These are phyloP conservation scores for Struthidea cinerea DNA, from an alignment of 2,113 vertebrate genomes.

Conservation along the genomic window DNA sequence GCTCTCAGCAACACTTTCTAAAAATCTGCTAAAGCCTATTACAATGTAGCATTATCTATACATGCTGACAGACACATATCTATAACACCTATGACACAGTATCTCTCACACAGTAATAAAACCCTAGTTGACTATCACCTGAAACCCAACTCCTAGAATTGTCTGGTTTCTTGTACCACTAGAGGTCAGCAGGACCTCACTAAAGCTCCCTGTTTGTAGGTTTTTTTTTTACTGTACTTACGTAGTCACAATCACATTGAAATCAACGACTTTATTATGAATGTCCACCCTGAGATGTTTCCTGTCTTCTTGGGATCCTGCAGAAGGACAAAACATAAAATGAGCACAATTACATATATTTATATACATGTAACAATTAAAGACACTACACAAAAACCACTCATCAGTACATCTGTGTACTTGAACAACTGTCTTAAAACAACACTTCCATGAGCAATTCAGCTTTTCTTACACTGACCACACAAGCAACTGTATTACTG, in stretches of 20 bases:
- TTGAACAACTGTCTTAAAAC: background rate
- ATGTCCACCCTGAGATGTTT: conserved; percentile 87
- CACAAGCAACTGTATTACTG: background rate
- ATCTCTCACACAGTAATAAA: background rate
- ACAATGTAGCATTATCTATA: background rate
- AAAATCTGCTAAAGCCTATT: background rate
- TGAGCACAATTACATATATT: background rate
- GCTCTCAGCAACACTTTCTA: background rate
- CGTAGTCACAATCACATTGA: conserved; percentile 93
- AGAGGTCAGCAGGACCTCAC: conserved; percentile 16
- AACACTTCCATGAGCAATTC: background rate
- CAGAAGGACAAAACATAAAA: background rate
- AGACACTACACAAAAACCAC: background rate
- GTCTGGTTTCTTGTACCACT: background rate
- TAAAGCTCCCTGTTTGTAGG: background rate
- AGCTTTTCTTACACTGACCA: background rate
- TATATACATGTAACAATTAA: background rate
- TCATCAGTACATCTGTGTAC: background rate
- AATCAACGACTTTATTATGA: conserved; percentile 76
- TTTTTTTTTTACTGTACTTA: conserved; percentile 73
- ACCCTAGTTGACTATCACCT: background rate
- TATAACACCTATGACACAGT: background rate
- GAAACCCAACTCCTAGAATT: background rate
- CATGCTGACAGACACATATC: background rate
- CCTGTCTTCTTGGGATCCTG: conserved; percentile 90